Percentiles rank a stretch among this genome's conserved stretches.
Evolutionary conservation across 2,113 vertebrate species (phyloP).

Genomic region (Hassar affinis): DNA sequence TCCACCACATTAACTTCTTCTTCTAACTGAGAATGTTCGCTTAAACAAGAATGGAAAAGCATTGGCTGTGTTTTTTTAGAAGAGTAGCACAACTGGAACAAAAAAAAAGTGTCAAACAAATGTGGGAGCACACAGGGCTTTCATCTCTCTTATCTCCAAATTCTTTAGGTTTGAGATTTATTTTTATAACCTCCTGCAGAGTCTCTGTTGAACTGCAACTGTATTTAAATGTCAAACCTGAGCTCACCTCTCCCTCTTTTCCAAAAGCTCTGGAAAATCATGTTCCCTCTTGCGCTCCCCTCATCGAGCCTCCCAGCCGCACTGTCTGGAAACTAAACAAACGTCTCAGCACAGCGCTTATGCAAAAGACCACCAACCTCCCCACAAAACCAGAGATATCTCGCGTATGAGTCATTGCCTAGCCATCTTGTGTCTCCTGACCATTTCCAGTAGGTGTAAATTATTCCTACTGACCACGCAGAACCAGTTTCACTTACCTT

Average conservation of each 20-base stretch:
- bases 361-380: conserved; percentile 65
- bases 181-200: conserved; percentile 17
- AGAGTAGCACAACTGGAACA: neutral
- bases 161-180: neutral
- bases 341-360: conserved; percentile 62
- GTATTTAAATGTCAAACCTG: conserved; percentile 39
- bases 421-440: conserved; percentile 62
- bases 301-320: conserved; percentile 61
- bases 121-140: neutral
- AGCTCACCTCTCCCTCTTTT: conserved; percentile 42
- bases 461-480: conserved; percentile 66
- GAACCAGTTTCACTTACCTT: conserved; percentile 58
- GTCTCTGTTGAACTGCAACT: conserved; percentile 14
- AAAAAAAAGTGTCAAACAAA: neutral
- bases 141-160: neutral
- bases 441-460: conserved; percentile 73
- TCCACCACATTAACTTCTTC: conserved; percentile 34
- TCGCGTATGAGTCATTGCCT: conserved; percentile 73
- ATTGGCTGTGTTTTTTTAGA: neutral
- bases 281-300: conserved; percentile 58
- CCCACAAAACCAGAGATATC: conserved; percentile 64
- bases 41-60: conserved; percentile 14
- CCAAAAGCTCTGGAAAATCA: conserved; percentile 41
- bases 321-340: conserved; percentile 75
- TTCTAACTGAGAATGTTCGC: conserved; percentile 7